Conservation (phyloP, 2,797 vertebrate species). For the Acomys russatus region DNA sequence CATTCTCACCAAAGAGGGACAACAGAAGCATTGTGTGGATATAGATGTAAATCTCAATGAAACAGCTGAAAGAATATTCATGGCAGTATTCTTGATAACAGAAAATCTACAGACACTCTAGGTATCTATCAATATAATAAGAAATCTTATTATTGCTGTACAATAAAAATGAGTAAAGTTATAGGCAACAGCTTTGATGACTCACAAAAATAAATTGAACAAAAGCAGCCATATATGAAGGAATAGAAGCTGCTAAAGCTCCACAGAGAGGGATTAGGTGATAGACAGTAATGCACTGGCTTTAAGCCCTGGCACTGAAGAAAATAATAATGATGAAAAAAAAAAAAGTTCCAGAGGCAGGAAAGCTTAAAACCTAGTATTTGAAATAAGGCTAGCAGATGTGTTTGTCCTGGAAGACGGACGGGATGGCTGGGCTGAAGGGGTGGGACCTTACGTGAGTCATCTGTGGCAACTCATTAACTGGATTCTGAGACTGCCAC, state of each 20-base stretch:
- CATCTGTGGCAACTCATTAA: background rate
- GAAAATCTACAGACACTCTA: slow-evolving; percentile 8
- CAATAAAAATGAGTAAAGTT: slow-evolving; percentile 17
- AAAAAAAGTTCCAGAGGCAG: background rate
- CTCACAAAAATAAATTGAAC: slow-evolving; percentile 32
- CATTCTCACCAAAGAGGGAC: background rate
- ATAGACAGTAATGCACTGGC: background rate
- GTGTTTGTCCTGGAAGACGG: background rate
- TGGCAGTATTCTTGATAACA: background rate
- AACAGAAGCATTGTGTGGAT: background rate
- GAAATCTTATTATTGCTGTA: background rate
- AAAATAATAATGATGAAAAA: too few relatives aligned
- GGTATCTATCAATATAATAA: slow-evolving; percentile 3
- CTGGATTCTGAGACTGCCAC: background rate
- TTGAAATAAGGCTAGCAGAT: background rate
- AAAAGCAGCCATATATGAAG: background rate
- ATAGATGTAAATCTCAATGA: background rate
- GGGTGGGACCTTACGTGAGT: too few relatives aligned
- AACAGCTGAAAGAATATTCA: background rate
- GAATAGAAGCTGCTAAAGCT: background rate
- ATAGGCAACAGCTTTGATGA: background rate
- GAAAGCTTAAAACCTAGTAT: background rate
- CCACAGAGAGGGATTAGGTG: background rate
- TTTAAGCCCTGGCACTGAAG: background rate
- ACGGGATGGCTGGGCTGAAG: background rate